Conservation (phyloP, 2,113 vertebrate species). For the Chaenogobius annularis region DNA sequence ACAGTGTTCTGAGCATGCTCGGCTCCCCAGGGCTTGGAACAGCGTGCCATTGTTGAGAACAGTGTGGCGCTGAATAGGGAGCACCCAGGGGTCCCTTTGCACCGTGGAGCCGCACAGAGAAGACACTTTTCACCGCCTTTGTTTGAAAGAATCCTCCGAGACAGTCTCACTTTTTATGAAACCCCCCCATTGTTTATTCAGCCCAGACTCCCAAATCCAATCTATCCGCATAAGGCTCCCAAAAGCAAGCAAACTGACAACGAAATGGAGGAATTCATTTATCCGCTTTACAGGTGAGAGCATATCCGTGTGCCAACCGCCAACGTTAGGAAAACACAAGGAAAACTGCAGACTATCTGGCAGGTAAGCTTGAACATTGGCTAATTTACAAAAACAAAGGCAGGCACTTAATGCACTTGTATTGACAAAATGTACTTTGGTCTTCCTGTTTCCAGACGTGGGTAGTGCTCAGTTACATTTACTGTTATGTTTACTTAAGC, state of each 20-base stretch:
- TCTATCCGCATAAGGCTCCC: neutral
- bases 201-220: conserved; percentile 11
- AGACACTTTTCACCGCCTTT: conserved; percentile 52
- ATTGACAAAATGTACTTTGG: no score
- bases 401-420: no score
- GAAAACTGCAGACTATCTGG: no score
- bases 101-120: conserved; percentile 48
- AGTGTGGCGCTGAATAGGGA: conserved; percentile 40
- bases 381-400: no score
- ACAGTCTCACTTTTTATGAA: conserved; percentile 22
- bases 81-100: conserved; percentile 38
- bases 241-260: neutral
- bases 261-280: neutral
- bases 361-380: no score
- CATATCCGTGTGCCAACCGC: neutral
- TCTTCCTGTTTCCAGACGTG: no score
- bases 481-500: no score
- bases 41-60: conserved; percentile 60
- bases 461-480: no score
- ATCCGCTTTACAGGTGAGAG: neutral
- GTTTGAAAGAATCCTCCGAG: conserved; percentile 56
- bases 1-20: conserved; percentile 19
- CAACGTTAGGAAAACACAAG: neutral
- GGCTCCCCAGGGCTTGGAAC: conserved; percentile 48
- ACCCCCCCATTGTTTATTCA: conserved; percentile 53